Evolutionary conservation across 1,140 invertebrate species (phyloP).

Genomic region (Polypedilum pembai): DNA sequence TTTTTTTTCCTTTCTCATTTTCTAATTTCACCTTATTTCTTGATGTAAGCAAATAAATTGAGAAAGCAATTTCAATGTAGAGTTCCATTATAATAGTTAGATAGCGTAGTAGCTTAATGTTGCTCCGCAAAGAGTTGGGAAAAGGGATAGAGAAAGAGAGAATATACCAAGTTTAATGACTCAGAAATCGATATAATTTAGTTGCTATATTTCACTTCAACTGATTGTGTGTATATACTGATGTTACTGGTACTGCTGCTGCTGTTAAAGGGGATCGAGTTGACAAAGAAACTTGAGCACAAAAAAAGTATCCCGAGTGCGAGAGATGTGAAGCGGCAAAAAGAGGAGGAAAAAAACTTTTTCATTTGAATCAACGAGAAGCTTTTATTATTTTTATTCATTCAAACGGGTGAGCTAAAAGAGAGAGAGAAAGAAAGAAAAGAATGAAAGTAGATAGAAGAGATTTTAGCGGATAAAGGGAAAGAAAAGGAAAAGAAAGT

Average conservation of each 20-base stretch:
- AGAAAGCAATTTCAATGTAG: too few species aligned
- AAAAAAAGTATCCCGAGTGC: neutral
- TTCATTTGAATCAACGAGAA: conserved; percentile 11
- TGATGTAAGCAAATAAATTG: too few species aligned
- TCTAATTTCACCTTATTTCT: too few species aligned
- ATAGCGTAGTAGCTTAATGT: too few species aligned
- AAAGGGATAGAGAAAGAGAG: too few species aligned
- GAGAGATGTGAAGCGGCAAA: neutral
- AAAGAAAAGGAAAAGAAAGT: neutral
- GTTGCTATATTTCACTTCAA: conserved; percentile 1
- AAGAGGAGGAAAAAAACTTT: conserved; percentile 5
- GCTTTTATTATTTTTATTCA: conserved; percentile 14
- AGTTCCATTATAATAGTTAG: too few species aligned
- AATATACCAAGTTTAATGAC: conserved; percentile 25
- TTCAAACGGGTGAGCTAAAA: conserved; percentile 10
- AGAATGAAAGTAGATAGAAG: neutral
- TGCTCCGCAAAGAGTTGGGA: too few species aligned
- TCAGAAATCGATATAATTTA: conserved; percentile 20
- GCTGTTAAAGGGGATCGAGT: neutral
- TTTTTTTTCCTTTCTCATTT: too few species aligned
- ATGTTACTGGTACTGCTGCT: too few species aligned
- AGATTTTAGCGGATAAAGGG: conserved; percentile 22
- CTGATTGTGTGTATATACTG: neutral
- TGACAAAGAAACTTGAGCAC: neutral
- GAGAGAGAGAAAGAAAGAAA: neutral